These are phyloP conservation scores for Drosophila obscura DNA, from an alignment of 1,140 invertebrate genomes.

Conservation along the genomic window DNA sequence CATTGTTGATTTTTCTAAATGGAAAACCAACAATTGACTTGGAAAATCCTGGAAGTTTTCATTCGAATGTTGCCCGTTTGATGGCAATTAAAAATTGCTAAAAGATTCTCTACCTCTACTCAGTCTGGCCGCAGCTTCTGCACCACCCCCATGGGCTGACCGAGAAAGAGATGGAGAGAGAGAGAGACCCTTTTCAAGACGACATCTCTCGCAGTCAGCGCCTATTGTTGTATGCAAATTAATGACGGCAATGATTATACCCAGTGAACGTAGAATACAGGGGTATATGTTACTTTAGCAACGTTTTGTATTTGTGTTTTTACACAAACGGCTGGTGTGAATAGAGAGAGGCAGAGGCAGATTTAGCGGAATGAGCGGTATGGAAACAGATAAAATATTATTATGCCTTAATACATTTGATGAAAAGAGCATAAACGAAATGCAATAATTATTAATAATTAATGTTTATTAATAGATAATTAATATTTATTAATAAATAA, in stretches of 20 bases:
- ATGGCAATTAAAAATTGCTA: constrained; percentile 54
- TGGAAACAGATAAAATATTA: too few relatives aligned
- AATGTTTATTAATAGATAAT: too few relatives aligned
- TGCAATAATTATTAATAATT: too few relatives aligned
- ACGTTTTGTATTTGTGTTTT: too few relatives aligned
- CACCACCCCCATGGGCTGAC: constrained; percentile 19
- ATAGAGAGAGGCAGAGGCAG: too few relatives aligned
- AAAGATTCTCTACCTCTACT: background rate
- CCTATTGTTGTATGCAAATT: constrained; percentile 61
- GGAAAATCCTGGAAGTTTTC: constrained; percentile 28
- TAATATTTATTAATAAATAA: too few relatives aligned
- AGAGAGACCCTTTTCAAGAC: constrained; percentile 42
- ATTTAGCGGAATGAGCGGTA: too few relatives aligned
- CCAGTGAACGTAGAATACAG: too few relatives aligned
- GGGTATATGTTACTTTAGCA: too few relatives aligned
- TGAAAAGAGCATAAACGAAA: too few relatives aligned
- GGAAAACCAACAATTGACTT: constrained; percentile 61
- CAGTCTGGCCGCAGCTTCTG: background rate
- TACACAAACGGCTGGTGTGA: too few relatives aligned
- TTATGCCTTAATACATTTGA: too few relatives aligned
- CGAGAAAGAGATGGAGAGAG: background rate
- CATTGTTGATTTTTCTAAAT: constrained; percentile 73
- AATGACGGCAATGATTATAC: constrained; percentile 46
- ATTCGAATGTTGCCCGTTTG: constrained; percentile 32
- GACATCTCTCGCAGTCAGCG: constrained; percentile 24